phyloP scores from a whole-genome alignment of 2,797 vertebrate genomes.

The Xenops minutus region DNA sequence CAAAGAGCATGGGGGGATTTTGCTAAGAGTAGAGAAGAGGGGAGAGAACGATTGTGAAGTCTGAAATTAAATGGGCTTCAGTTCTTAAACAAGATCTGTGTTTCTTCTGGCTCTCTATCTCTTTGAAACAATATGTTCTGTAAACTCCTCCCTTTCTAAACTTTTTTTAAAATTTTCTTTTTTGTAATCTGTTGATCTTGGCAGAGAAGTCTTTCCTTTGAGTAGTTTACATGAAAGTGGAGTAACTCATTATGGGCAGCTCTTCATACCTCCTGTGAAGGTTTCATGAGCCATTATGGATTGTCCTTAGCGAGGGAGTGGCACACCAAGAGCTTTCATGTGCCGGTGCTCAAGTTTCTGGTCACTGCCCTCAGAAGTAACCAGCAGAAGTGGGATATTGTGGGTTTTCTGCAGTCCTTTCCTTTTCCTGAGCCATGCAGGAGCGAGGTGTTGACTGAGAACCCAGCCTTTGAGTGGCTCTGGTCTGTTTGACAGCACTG shows the following conservation, averaged over 20 bases:
- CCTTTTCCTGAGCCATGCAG: neutral
- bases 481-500: neutral
- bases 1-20: neutral
- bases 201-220: neutral
- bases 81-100: neutral
- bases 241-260: neutral
- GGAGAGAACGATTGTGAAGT: neutral
- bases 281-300: neutral
- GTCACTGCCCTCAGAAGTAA: neutral
- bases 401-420: neutral
- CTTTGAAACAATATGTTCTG: neutral
- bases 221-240: neutral
- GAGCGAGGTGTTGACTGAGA: neutral
- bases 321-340: neutral
- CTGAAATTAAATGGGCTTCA: neutral
- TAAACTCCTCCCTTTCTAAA: neutral
- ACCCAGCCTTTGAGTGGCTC: neutral
- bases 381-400: neutral
- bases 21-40: neutral
- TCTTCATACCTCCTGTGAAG: neutral
- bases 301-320: fast-evolving
- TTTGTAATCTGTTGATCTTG: neutral
- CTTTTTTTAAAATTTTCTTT: neutral
- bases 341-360: neutral
- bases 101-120: slow-evolving; percentile 1